Evolutionary conservation across 1,140 invertebrate genomes (phyloP), one percentile per base, ranked within the genome.

Genomic region (Trichonephila clavipes): DNA sequence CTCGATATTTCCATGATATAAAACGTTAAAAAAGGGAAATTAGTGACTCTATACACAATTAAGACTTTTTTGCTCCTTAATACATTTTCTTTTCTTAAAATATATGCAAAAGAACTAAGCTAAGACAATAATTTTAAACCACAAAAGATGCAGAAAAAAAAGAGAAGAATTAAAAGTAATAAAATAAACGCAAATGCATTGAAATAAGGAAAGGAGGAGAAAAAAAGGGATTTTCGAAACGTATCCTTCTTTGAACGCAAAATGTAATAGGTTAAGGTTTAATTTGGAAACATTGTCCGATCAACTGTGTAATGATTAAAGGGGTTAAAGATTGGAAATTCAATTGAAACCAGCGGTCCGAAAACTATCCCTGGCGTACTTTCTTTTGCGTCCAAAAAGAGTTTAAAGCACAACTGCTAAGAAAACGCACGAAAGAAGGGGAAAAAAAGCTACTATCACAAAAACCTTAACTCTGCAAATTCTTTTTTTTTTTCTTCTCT

Each of bases 221-320:
- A 51, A 83, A 83, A 16, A 24, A 77, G 34, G 34, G 34, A 34
- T 34, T 24, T 77, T 77, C 2, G 10, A 83, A 83, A n/a, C 58
- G 82, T 83, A 34, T 59, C 51, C 82, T 83, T 58, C 21, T 28
- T 19, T 24, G 44, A 24, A n/a, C 82, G 2, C 24, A n/a, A 51
- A 72, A 69, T 69, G 72, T 61, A 90, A 90, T 90, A 81, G 88
- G 72, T 62, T 83, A 91, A 82, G 77, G 64, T 91, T 91, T 83
- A 91, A 83, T 91, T 85, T 85, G 81, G 40, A 66, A 85, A 85
- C 81, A n/a, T 24, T 21, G 61, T 85, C 24, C 90, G 81, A 91
- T 91, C 90, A 91, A 85, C 44, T 91, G 90, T 85, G 61, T 85
- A 91, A 91, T 91, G 77, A 91, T 91, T 91, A 91, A 91, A 91